Percentiles rank a stretch among this genome's conserved stretches.
phyloP scores from a whole-genome alignment of 2,797 vertebrate species.

The Anabas testudineus region DNA sequence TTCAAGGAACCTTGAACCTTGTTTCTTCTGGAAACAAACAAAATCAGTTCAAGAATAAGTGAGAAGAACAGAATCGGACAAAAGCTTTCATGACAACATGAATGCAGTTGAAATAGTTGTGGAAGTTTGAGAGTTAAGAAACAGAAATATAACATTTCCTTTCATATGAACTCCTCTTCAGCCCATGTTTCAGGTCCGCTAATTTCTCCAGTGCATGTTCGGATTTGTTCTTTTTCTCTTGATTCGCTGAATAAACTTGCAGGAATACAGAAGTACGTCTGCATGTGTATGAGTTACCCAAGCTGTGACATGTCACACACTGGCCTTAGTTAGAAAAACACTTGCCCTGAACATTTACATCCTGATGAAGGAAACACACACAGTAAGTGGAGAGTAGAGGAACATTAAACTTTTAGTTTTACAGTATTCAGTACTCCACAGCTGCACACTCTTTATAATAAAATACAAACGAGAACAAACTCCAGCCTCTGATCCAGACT shows the following conservation, averaged over 20 bases:
- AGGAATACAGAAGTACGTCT: background rate
- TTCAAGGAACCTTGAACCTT: background rate
- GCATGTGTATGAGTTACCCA: conserved; percentile 6
- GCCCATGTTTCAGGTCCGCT: conserved; percentile 8
- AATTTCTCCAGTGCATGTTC: conserved; percentile 25
- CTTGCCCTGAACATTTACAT: conserved; percentile 8
- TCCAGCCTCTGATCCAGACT: too few relatives aligned
- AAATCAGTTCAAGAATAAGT: too few relatives aligned
- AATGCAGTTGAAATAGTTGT: too few relatives aligned
- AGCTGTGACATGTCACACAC: background rate
- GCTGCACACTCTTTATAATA: too few relatives aligned
- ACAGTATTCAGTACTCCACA: too few relatives aligned
- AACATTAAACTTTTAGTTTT: background rate
- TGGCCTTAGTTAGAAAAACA: conserved; percentile 4
- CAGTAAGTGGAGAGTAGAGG: background rate
- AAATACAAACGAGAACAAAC: too few relatives aligned
- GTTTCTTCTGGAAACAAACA: too few relatives aligned
- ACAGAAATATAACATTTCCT: too few relatives aligned
- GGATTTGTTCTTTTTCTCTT: conserved; percentile 48
- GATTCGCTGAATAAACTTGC: conserved; percentile 35
- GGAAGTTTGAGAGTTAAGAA: too few relatives aligned
- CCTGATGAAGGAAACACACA: background rate
- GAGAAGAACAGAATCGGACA: too few relatives aligned
- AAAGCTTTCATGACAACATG: too few relatives aligned
- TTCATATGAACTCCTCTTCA: background rate